phyloP scores from a whole-genome alignment of 2,113 vertebrate species.

The Ia io region DNA sequence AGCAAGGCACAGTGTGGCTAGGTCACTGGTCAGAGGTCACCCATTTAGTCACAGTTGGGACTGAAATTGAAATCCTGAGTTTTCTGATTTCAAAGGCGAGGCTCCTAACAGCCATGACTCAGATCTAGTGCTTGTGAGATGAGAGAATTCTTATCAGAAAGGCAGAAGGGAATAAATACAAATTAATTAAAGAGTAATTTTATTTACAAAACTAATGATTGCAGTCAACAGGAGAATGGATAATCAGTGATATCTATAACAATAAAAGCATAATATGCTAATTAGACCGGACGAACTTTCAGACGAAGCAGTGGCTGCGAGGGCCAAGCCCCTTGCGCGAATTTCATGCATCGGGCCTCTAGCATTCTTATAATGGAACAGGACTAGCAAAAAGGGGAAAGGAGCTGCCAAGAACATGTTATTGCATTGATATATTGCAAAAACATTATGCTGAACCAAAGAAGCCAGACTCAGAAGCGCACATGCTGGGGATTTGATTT shows the following conservation, averaged over 20 bases:
- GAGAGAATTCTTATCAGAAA: slow-evolving; percentile 8
- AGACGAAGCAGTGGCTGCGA: too few relatives aligned
- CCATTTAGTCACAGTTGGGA: background rate
- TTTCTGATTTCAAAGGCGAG: background rate
- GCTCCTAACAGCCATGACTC: background rate
- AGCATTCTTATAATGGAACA: background rate
- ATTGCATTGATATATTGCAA: background rate
- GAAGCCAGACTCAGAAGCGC: background rate
- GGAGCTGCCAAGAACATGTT: rapidly evolving
- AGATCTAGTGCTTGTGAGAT: background rate
- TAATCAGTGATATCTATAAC: too few relatives aligned
- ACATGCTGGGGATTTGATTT: background rate
- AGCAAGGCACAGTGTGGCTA: background rate
- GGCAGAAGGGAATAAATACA: background rate
- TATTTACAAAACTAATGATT: slow-evolving; percentile 25
- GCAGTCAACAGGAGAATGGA: background rate
- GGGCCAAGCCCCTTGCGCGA: too few relatives aligned
- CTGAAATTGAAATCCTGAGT: background rate
- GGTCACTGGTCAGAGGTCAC: background rate
- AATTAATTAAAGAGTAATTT: background rate
- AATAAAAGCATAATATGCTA: too few relatives aligned
- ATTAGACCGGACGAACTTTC: too few relatives aligned
- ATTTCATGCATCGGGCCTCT: too few relatives aligned
- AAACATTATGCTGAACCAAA: background rate
- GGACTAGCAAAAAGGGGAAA: background rate